A percentile compares a stretch with the other conserved stretches of the same genome.
phyloP scores from a whole-genome alignment of 1,140 invertebrate species.

The Neuroterus valhalla region DNA sequence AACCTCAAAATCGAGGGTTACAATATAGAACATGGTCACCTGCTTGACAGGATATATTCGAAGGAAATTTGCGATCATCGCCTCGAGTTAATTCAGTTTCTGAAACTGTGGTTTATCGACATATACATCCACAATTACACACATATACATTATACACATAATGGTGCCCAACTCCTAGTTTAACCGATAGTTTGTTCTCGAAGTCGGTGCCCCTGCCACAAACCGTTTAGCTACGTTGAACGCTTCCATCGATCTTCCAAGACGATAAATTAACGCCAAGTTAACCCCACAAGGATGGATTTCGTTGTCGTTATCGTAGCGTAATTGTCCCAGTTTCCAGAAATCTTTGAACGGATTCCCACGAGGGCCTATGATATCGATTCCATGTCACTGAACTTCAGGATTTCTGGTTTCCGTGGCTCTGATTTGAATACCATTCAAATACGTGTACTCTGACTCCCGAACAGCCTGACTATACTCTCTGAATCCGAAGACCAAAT shows the following conservation, averaged over 20 bases:
- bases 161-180: conserved; percentile 22
- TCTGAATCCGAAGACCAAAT: no score
- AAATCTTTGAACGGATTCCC: conserved; percentile 54
- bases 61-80: conserved; percentile 15
- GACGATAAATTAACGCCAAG: conserved; percentile 64
- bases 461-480: no score
- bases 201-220: conserved; percentile 34
- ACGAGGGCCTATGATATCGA: conserved; percentile 42
- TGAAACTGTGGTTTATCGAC: conserved; percentile 24
- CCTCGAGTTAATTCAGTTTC: conserved; percentile 19
- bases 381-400: conserved; percentile 47
- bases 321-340: conserved; percentile 44
- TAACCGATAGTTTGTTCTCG: conserved; percentile 35
- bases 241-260: conserved; percentile 51
- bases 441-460: conserved; percentile 28
- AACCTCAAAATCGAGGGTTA: no score
- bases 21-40: background rate
- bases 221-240: conserved; percentile 32
- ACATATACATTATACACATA: conserved; percentile 2
- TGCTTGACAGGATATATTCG: background rate
- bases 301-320: conserved; percentile 50
- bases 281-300: conserved; percentile 56
- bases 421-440: conserved; percentile 61
- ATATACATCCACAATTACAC: background rate
- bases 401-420: conserved; percentile 50